Percentiles rank a stretch among this genome's conserved stretches.
phyloP scores from a whole-genome alignment of 2,113 vertebrate genomes.

The Neolamprologus variostigma region DNA sequence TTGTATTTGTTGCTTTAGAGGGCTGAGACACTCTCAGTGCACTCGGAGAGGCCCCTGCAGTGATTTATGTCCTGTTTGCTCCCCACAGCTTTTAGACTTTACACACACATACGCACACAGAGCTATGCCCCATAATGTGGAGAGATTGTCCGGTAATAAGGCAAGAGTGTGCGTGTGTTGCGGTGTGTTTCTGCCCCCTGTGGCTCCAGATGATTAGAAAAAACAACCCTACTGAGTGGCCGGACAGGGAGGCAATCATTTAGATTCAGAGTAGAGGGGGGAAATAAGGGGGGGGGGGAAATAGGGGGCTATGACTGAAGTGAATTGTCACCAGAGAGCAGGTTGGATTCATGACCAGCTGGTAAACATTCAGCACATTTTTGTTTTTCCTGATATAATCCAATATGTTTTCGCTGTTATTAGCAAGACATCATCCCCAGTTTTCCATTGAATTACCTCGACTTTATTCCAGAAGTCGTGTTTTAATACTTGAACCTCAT shows the following conservation, averaged over 20 bases:
- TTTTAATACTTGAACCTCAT: background rate
- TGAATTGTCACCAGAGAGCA: background rate
- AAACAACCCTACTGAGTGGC: constrained; percentile 25
- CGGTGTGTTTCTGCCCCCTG: background rate
- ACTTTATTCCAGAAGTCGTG: background rate
- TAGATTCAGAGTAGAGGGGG: background rate
- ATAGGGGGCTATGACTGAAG: background rate
- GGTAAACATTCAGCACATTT: background rate
- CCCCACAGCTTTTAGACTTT: constrained; percentile 6
- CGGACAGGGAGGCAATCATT: background rate
- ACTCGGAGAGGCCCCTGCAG: background rate
- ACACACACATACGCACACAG: background rate
- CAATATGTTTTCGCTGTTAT: background rate
- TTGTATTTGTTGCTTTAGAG: constrained; percentile 2
- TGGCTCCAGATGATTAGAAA: constrained; percentile 39
- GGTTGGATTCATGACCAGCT: background rate
- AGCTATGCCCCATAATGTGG: background rate
- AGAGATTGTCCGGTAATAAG: background rate
- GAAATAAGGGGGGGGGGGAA: background rate
- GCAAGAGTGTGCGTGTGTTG: background rate
- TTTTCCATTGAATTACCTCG: background rate
- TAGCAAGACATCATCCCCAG: background rate
- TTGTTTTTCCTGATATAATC: background rate
- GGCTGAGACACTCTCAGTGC: background rate
- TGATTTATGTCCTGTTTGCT: constrained; percentile 44